Evolutionary conservation across 2,888 invertebrate species (phyloP).

Genomic region (Drosophila emarginata): DNA sequence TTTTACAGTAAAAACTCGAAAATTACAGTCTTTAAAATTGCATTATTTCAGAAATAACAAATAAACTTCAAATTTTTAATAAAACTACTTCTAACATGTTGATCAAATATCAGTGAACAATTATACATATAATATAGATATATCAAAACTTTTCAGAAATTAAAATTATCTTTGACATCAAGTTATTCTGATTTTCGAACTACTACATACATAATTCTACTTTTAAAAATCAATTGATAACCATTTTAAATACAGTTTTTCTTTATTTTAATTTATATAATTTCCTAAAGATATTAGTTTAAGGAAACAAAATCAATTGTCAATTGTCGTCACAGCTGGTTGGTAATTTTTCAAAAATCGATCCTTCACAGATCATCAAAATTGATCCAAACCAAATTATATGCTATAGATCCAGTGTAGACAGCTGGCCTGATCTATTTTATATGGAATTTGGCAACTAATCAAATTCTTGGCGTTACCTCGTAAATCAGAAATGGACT

Average conservation of each 20-base stretch:
- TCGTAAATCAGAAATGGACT: slow-evolving; percentile 2
- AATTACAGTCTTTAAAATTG: too few relatives aligned
- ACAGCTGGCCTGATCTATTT: neutral
- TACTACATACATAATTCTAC: too few relatives aligned
- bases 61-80: too few relatives aligned
- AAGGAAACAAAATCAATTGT: neutral
- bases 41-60: too few relatives aligned
- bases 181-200: too few relatives aligned
- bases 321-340: slow-evolving; percentile 8
- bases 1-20: too few relatives aligned
- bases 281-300: neutral
- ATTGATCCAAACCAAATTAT: slow-evolving; percentile 6
- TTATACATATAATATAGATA: too few relatives aligned
- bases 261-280: neutral
- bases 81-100: too few relatives aligned
- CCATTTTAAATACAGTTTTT: neutral
- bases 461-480: slow-evolving; percentile 14
- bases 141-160: too few relatives aligned
- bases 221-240: too few relatives aligned
- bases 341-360: slow-evolving; percentile 4
- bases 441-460: neutral
- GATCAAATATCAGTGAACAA: too few relatives aligned
- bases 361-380: slow-evolving; percentile 6
- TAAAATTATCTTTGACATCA: too few relatives aligned
- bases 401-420: neutral